Conservation (phyloP, 2,888 invertebrate genomes). For the Azorinus chamasolen region DNA sequence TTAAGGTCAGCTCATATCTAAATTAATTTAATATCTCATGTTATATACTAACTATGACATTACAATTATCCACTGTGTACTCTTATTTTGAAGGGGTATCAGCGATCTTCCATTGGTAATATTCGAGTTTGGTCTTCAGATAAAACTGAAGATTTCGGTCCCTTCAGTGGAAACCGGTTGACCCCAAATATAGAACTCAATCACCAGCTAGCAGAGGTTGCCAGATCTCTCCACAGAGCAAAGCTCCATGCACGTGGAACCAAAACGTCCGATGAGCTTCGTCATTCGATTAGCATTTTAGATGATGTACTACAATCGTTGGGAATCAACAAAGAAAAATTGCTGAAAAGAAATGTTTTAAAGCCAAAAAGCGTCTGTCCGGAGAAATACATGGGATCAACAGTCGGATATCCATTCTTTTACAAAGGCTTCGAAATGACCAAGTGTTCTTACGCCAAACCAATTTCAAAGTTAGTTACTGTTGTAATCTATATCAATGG, state of each 20-base stretch:
- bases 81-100: too few species aligned
- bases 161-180: too few species aligned
- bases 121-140: too few species aligned
- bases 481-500: conserved; percentile 19
- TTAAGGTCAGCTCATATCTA: too few species aligned
- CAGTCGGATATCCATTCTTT: conserved; percentile 67
- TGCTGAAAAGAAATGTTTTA: conserved; percentile 7
- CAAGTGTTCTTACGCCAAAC: conserved; percentile 39
- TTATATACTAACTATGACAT: too few species aligned
- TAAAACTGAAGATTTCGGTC: too few species aligned
- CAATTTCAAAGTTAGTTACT: conserved; percentile 44
- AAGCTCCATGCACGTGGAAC: conserved; percentile 57
- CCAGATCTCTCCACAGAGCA: conserved; percentile 39
- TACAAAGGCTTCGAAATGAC: conserved; percentile 65
- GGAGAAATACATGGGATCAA: conserved; percentile 64
- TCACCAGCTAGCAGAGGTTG: conserved; percentile 9
- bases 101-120: too few species aligned
- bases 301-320: conserved; percentile 21
- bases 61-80: too few species aligned
- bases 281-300: conserved; percentile 24
- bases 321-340: conserved; percentile 10
- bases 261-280: conserved; percentile 51
- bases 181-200: too few species aligned
- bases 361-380: conserved; percentile 55
- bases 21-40: too few species aligned